Evolutionary conservation across 2,797 vertebrate species (phyloP).

Genomic region (Cossypha caffra): DNA sequence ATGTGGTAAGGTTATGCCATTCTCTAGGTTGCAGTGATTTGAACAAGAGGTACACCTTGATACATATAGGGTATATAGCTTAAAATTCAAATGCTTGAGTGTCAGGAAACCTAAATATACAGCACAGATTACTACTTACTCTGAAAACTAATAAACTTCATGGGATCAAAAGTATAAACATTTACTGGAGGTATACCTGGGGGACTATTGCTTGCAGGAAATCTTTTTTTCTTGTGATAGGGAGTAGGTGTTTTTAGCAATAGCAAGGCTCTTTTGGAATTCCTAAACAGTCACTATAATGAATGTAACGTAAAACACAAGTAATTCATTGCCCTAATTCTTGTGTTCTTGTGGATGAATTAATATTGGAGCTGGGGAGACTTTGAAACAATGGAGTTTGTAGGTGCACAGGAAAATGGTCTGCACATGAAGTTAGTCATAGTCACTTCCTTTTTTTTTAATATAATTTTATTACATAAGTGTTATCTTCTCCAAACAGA

Average conservation of each 20-base stretch:
- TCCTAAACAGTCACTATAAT: background rate
- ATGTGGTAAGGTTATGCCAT: background rate
- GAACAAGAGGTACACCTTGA: background rate
- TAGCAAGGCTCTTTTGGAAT: background rate
- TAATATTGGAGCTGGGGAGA: background rate
- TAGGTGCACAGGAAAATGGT: background rate
- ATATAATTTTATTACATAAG: background rate
- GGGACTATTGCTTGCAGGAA: fast-evolving
- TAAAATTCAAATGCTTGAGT: background rate
- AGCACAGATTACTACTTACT: background rate
- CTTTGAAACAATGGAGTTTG: background rate
- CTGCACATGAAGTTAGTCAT: background rate
- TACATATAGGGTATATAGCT: background rate
- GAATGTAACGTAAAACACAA: background rate
- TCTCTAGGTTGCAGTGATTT: background rate
- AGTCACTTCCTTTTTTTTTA: background rate
- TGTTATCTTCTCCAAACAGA: background rate
- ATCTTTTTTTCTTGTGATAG: background rate
- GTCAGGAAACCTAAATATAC: background rate
- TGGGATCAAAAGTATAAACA: background rate
- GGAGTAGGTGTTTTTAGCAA: background rate
- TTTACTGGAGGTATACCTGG: background rate
- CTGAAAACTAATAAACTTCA: background rate
- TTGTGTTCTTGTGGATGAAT: background rate
- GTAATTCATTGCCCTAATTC: background rate